phyloP scores from a whole-genome alignment of 2,797 vertebrate species.

The Microchirus variegatus region DNA sequence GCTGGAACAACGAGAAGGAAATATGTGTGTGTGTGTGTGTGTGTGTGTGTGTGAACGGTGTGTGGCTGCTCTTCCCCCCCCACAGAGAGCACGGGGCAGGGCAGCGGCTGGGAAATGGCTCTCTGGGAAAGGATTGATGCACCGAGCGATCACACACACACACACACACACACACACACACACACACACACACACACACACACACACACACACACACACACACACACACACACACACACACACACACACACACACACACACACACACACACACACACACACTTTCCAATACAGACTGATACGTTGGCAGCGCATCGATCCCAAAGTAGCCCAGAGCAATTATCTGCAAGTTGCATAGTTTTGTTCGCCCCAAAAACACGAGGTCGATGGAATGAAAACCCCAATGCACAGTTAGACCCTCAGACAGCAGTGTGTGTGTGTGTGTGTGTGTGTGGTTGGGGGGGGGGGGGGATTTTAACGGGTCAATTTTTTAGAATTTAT shows the following conservation, averaged over 20 bases:
- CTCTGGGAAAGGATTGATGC: constrained; percentile 50
- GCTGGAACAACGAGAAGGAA: constrained; percentile 25
- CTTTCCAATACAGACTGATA: constrained; percentile 61
- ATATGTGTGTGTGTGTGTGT: no score
- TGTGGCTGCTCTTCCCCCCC: constrained; percentile 1
- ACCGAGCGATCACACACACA: constrained; percentile 52
- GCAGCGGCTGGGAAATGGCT: constrained; percentile 50
- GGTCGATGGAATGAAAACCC: constrained; percentile 54
- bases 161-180: constrained; percentile 45
- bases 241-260: constrained; percentile 44
- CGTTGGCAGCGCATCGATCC: constrained; percentile 62
- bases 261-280: constrained; percentile 47
- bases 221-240: constrained; percentile 45
- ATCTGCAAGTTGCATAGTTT: constrained; percentile 56
- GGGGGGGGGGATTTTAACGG: no score
- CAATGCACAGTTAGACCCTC: constrained; percentile 8
- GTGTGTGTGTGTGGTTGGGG: no score
- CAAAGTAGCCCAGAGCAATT: constrained; percentile 58
- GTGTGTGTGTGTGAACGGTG: no score
- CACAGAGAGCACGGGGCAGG: constrained; percentile 54
- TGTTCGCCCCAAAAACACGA: constrained; percentile 33
- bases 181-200: constrained; percentile 46
- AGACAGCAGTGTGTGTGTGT: no score
- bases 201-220: constrained; percentile 51
- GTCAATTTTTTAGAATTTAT: no score